phyloP scores from a whole-genome alignment of 37 sponge, comb jelly and placozoan genomes.

The Haliclona indistincta region DNA sequence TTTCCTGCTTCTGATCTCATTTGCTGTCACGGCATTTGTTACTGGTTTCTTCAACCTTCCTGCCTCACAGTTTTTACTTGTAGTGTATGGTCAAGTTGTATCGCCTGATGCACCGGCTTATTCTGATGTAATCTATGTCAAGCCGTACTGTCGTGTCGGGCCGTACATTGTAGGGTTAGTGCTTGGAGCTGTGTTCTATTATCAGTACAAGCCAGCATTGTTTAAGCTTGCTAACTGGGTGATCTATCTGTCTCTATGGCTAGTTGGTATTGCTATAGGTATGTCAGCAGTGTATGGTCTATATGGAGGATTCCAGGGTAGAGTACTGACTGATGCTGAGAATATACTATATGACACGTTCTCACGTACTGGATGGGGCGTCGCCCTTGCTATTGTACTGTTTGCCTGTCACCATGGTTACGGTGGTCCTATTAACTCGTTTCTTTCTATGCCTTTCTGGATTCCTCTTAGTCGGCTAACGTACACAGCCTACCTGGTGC shows the following conservation, averaged over 20 bases:
- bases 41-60: conserved; percentile 22
- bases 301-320: conserved; percentile 40
- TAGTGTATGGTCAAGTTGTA: no score
- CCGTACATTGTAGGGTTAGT: conserved; percentile 72
- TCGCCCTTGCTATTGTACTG: conserved; percentile 38
- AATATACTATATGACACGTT: conserved; percentile 26
- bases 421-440: conserved; percentile 39
- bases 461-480: conserved; percentile 70
- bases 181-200: conserved; percentile 61
- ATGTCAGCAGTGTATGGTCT: conserved; percentile 63
- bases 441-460: conserved; percentile 65
- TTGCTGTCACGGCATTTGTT: conserved; percentile 10
- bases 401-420: conserved; percentile 60
- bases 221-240: conserved; percentile 10
- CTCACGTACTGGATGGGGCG: conserved; percentile 37
- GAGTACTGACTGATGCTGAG: conserved; percentile 20
- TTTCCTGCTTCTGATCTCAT: background rate
- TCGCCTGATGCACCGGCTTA: background rate
- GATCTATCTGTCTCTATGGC: conserved; percentile 28
- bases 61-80: background rate
- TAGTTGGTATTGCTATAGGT: conserved; percentile 12
- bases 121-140: conserved; percentile 22
- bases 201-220: conserved; percentile 16
- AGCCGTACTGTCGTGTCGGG: conserved; percentile 59
- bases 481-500: conserved; percentile 61